Conservation (phyloP, 2,797 vertebrate genomes). For the Astyanax mexicanus region DNA sequence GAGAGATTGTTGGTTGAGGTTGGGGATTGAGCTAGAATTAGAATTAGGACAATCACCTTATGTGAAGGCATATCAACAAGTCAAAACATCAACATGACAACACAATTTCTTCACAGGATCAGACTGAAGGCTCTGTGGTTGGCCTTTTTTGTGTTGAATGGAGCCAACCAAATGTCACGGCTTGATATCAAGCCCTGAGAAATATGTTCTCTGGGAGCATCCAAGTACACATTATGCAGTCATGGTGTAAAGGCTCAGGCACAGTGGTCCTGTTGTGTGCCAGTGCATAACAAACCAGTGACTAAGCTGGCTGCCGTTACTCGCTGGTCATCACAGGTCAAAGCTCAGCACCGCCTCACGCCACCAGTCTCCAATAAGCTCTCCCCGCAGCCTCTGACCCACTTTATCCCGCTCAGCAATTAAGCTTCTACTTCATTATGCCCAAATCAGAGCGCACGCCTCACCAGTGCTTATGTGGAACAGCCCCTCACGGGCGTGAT, state of each 20-base stretch:
- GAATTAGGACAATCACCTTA: no score
- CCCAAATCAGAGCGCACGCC: background rate
- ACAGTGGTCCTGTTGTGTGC: conserved; percentile 2
- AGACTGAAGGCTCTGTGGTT: background rate
- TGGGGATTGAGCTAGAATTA: no score
- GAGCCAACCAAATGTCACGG: background rate
- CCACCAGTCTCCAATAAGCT: conserved; percentile 16
- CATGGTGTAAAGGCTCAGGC: background rate
- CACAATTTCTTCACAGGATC: background rate
- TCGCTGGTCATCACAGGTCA: conserved; percentile 13
- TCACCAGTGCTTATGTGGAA: background rate
- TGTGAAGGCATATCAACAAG: no score
- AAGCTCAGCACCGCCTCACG: conserved; percentile 17
- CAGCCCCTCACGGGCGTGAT: background rate
- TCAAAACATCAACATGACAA: no score
- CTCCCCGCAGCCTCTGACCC: conserved; percentile 6
- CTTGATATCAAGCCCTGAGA: background rate
- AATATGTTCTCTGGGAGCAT: background rate
- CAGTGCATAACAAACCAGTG: background rate
- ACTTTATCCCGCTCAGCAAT: conserved; percentile 6
- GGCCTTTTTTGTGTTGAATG: background rate
- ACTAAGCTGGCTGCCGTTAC: conserved; percentile 5
- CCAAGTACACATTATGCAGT: background rate
- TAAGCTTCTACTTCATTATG: conserved; percentile 13
- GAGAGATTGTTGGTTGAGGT: no score